Base-by-base conservation (phyloP, 35 echinoderm and acorn worm species). In the Patiria miniata region DNA sequence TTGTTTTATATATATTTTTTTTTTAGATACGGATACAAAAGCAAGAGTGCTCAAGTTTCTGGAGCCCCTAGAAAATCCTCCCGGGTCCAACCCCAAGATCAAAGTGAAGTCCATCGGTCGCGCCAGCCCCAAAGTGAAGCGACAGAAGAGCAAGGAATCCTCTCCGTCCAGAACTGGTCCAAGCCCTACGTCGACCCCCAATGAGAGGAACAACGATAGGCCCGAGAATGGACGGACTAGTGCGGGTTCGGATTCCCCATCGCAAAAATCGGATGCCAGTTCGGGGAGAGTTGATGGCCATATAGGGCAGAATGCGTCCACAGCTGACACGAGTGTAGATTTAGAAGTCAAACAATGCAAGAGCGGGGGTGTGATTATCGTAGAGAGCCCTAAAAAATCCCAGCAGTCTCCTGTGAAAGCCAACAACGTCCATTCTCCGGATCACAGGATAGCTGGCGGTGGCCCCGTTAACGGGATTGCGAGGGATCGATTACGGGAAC, bases 31-130 rank as follows among this genome's bases (percentile, higher is more conserved):
- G 15, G 81, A 82, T 29, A 90, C 81, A 9, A 90, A 81, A 84
- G 65, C 81, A 5, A 59, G 88, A 52, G 88, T 90, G 40, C 32
- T 90, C 0, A 83, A 77, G 33, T 90, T 90, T 37, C 51, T 90
- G 14, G 88, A 82, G 38, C 88, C 88, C 15, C 36, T 90, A 39
- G 88, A 90, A 10, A 90, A 84, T 47, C 65, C 88, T 39, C 81
- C 88, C 1, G 80, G 88, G 52, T 68, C 42, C 30, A 40, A 90
- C 19, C 81, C 83, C 6, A 79, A 78, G 39, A 36, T 54, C 38
- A 76, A 30, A 84, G 7, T 58, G 28, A 79, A 50, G 22, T 2
- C 73, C 15, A 79, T 87, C 30, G 29, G 40, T 15, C 65, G 26
- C 23, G n/a, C 26, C 76, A 87, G 85, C 69, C 39, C 85, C 1